Base-by-base conservation (phyloP, 2,797 vertebrate genomes). In the Brachymystax lenok region DNA sequence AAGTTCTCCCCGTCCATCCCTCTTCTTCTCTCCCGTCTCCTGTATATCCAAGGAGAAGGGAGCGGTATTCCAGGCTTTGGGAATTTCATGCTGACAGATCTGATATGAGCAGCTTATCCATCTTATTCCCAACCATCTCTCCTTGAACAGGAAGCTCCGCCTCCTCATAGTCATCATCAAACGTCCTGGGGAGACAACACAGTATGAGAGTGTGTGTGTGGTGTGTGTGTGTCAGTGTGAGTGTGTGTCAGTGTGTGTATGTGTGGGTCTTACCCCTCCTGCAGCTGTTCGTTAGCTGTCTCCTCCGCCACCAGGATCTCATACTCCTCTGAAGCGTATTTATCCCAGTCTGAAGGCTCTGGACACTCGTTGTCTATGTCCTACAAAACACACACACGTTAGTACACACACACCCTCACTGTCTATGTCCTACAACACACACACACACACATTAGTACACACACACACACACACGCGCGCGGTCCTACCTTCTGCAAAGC, bases 301-400 rank as follows among this genome's bases (percentile, higher is more conserved):
- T 99, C 98, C 86, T 99, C 98, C 0, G 98, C 96, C 80, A 99
- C 98, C 77, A 99, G 95, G 67, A 98, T 96, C 93, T 99, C 98
- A 0, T 99, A 99, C 83, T 99, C 98, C 79, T 99, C 98, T 3
- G 98, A 95, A 68, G 98, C 98, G 1, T 98, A 99, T 88, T 96
- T 96, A 92, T 99, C 98, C 98, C 98, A 99, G 86, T 99, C 98
- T 0, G 97, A 99, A 10, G 98, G 97, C 83, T 99, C 98, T 0
- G 98, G 97, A 88, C 95, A 92, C 14, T 99, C 97, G 24, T 95
- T 96, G 63, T 99, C 98, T 79, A 94, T 70, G 83, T 99, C 98
- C 98, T 99, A 83, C 10, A 87, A 86, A 19, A 72, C 63, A 74
- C 21, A 52, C 35, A 59, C 51, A 78, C 4, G 33, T 33, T 33